Conservation (phyloP, 1,140 invertebrate genomes). For the Caenorhabditis briggsae region DNA sequence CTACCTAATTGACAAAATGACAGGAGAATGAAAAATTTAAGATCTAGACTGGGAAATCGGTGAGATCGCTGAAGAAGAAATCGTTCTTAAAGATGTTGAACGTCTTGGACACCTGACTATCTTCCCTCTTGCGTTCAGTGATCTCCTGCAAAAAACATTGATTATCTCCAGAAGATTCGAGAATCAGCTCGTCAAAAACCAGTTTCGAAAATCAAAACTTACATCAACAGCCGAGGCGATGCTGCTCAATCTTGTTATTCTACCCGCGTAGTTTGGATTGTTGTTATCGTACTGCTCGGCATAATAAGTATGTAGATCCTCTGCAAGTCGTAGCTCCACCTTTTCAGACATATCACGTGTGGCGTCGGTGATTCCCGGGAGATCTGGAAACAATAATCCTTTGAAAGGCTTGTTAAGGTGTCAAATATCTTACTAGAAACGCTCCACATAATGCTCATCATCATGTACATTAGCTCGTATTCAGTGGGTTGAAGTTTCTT, state of each 20-base stretch:
- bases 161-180: slow-evolving; percentile 2
- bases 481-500: slow-evolving; percentile 49
- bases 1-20: not conserved
- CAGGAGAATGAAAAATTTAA: not conserved
- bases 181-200: not conserved
- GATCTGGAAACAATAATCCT: not conserved
- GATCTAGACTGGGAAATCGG: slow-evolving; percentile 29
- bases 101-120: slow-evolving; percentile 57
- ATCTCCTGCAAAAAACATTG: slow-evolving; percentile 59
- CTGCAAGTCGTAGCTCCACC: slow-evolving; percentile 15
- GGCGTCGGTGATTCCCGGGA: slow-evolving; percentile 33
- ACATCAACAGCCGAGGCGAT: slow-evolving; percentile 55
- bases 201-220: not conserved
- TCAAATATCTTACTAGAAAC: slow-evolving; percentile 41
- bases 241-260: slow-evolving; percentile 50
- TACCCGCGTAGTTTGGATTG: slow-evolving; percentile 53
- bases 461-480: slow-evolving; percentile 64
- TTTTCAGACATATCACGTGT: slow-evolving; percentile 40
- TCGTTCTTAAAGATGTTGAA: slow-evolving; percentile 62
- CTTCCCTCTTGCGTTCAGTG: slow-evolving; percentile 47
- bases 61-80: slow-evolving; percentile 57
- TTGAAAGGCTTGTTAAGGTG: not conserved
- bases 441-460: slow-evolving; percentile 65
- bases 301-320: slow-evolving; percentile 62
- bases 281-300: slow-evolving; percentile 36